These are phyloP conservation scores for Rostratula benghalensis DNA, from an alignment of 2,113 vertebrate species.

Conservation along the genomic window DNA sequence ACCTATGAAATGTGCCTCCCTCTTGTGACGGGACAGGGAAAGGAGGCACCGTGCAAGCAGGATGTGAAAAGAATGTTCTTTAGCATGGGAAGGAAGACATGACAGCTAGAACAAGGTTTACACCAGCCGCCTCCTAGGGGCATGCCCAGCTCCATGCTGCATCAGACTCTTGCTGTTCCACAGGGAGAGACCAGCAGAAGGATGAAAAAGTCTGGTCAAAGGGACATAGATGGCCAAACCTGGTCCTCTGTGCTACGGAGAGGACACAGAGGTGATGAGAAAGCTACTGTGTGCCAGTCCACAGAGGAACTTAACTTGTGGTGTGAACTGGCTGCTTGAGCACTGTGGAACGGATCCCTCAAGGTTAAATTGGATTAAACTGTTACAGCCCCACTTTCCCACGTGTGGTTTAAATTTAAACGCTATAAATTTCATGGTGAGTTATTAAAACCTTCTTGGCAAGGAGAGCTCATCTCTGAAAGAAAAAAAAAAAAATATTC, in stretches of 20 bases:
- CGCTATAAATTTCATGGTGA: constrained; percentile 47
- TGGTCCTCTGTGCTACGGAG: background rate
- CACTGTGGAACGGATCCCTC: background rate
- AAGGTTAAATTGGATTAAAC: constrained; percentile 59
- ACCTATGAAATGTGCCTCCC: accelerated
- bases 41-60: background rate
- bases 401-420: constrained; percentile 65
- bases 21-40: background rate
- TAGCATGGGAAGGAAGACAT: background rate
- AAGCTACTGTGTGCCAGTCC: background rate
- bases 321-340: constrained; percentile 16
- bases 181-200: background rate
- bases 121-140: background rate
- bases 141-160: background rate
- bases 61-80: background rate
- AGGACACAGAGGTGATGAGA: background rate
- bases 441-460: constrained; percentile 68
- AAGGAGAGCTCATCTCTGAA: background rate
- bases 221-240: background rate
- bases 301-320: background rate
- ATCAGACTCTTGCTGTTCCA: background rate
- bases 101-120: background rate
- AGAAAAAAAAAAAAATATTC: background rate
- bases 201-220: background rate
- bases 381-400: constrained; percentile 58